Percentiles rank a stretch among this genome's conserved stretches.
Conservation (phyloP, 2,888 invertebrate species). For the Troides aeacus region DNA sequence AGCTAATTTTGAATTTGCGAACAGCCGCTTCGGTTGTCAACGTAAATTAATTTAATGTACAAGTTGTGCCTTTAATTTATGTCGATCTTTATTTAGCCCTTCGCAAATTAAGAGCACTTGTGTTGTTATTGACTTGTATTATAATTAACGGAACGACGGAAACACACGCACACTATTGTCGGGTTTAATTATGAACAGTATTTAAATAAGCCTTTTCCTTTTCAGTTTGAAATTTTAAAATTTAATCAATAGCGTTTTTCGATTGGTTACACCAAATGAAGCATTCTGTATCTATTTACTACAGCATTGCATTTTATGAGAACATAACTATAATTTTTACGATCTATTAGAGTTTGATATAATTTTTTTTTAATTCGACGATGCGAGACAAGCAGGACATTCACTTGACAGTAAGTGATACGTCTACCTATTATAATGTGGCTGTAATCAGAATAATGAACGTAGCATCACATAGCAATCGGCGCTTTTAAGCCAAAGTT, state of each 20-base stretch:
- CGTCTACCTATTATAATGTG: too few relatives aligned
- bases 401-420: too few relatives aligned
- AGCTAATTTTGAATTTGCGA: constrained; percentile 22
- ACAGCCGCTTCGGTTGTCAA: constrained; percentile 22
- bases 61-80: constrained; percentile 23
- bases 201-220: not conserved
- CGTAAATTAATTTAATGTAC: constrained; percentile 28
- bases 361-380: too few relatives aligned
- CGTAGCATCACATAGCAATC: too few relatives aligned
- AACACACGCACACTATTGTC: not conserved
- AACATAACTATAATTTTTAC: too few relatives aligned
- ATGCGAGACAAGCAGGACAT: too few relatives aligned
- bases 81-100: constrained; percentile 25
- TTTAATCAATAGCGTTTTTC: not conserved
- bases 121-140: not conserved
- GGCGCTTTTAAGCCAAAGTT: too few relatives aligned
- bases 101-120: constrained; percentile 13
- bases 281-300: too few relatives aligned
- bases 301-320: too few relatives aligned
- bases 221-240: not conserved
- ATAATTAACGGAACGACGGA: not conserved
- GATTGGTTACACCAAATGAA: too few relatives aligned
- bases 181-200: not conserved
- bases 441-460: too few relatives aligned
- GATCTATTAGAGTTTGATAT: too few relatives aligned